These are phyloP conservation scores for Holothuria scabra DNA, from an alignment of 53 echinoderm and acorn worm genomes.

Conservation along the genomic window DNA sequence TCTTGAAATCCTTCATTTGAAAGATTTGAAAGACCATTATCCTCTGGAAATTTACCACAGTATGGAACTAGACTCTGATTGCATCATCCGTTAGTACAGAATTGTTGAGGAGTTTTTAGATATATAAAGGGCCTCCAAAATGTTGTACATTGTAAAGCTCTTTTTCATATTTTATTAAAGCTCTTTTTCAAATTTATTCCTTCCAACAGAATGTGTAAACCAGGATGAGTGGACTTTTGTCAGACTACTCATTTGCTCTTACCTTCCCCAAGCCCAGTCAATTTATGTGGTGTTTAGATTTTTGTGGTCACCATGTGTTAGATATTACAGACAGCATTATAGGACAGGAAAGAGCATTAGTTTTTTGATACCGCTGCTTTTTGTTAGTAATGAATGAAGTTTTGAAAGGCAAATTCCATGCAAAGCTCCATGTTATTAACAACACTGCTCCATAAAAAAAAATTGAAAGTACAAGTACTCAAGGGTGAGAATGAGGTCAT, in stretches of 20 bases:
- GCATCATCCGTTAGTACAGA: background rate
- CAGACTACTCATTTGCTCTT: background rate
- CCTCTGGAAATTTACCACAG: conserved; percentile 10
- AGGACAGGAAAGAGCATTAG: conserved; percentile 13
- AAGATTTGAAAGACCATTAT: conserved; percentile 5
- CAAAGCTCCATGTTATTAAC: background rate
- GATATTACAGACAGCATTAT: conserved; percentile 23
- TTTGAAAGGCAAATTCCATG: conserved; percentile 1
- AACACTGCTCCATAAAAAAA: conserved; percentile 7
- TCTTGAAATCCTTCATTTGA: background rate
- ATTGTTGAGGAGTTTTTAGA: conserved; percentile 22
- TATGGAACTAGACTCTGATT: background rate
- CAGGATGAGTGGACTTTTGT: background rate
- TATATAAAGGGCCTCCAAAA: too few species aligned
- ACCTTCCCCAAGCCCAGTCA: background rate
- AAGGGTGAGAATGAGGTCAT: conserved; percentile 10
- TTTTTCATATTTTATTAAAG: too few species aligned
- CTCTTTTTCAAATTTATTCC: background rate
- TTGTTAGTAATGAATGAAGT: conserved; percentile 23
- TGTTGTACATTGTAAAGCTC: background rate
- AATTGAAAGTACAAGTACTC: background rate
- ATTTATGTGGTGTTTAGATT: background rate
- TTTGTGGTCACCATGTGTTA: conserved; percentile 4
- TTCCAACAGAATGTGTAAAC: background rate
- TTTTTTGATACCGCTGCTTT: background rate